Base-by-base conservation (phyloP, 2,797 vertebrate species). In the Anabacerthia variegaticeps region DNA sequence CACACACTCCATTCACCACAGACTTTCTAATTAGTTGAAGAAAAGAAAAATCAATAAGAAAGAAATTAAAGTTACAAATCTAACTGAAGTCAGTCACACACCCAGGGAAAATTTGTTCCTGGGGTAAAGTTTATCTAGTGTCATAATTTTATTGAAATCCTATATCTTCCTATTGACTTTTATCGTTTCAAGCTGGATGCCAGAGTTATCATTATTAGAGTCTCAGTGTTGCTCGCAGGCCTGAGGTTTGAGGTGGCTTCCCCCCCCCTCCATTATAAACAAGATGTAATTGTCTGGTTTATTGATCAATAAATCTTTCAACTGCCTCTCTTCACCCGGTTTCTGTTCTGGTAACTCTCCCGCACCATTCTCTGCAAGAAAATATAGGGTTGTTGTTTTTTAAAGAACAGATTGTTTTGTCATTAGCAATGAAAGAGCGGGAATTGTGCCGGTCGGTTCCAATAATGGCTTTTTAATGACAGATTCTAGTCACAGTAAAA, bases 131-230 rank as follows among this genome's bases (percentile, higher is more conserved):
- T 98, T 98, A 98, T 97, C 80, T 94, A 93, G 95, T 98, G 98
- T 97, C 98, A 97, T 97, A 97, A 98, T 97, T 97, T 98, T 98
- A 98, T 98, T 98, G 98, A 98, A 98, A 98, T 97, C 97, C 97
- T 98, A 93, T 97, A 97, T 98, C 98, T 98, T 98, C 95, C 96
- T 85, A 97, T 97, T 97, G 98, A 98, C 98, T 98, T 98, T 98
- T 98, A 98, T 96, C 59, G 95, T 95, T 95, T 91, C 30, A 51
- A 96, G 97, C 97, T 89, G 93, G 97, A 96, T 95, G 95, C 96
- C 58, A 87, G 92, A 97, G 97, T 96, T 96, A 94, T 97, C 97
- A 92, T 96, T 97, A 97, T 95, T 95, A 91, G 94, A 95, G 88
- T 51, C 69, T 94, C 28, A 30, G 80, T 32, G 92, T 93, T 93